phyloP scores from a whole-genome alignment of 2,888 invertebrate species.

The Electrophaes corylata region DNA sequence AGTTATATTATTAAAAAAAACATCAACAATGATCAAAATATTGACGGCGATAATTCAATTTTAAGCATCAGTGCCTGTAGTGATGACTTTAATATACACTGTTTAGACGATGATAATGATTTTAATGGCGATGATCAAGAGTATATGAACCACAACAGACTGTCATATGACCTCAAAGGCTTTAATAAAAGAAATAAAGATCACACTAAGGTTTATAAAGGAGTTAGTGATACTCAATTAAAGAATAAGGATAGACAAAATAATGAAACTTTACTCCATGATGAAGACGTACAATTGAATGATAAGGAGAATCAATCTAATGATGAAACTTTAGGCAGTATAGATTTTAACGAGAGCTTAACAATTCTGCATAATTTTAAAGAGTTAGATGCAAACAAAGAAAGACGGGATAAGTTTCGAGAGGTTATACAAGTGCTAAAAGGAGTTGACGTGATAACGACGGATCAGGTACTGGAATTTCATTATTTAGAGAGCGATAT shows the following conservation, averaged over 20 bases:
- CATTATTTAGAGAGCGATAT: too few relatives aligned
- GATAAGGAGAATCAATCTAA: not conserved
- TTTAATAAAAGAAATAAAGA: conserved; percentile 3
- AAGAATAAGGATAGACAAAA: not conserved
- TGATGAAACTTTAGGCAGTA: not conserved
- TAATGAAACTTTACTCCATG: not conserved
- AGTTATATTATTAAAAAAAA: conserved; percentile 19
- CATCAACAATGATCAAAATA: conserved; percentile 43
- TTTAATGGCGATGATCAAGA: conserved; percentile 5
- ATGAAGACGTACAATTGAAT: not conserved
- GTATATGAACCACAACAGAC: conserved; percentile 2
- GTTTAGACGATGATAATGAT: conserved; percentile 25
- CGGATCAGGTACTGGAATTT: conserved; percentile 30
- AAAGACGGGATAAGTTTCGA: conserved; percentile 15
- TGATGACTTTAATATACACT: conserved; percentile 58
- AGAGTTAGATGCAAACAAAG: conserved; percentile 3
- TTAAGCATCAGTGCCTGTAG: conserved; percentile 51
- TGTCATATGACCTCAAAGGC: not conserved
- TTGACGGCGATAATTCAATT: conserved; percentile 49
- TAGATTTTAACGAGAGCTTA: not conserved
- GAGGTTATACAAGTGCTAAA: conserved; percentile 28
- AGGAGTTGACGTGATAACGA: conserved; percentile 14
- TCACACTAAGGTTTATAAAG: not conserved
- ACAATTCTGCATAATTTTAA: conserved; percentile 3
- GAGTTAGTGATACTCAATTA: not conserved